These are phyloP conservation scores for Drosophila novamexicana DNA, from an alignment of 1,140 invertebrate genomes.

Conservation along the genomic window DNA sequence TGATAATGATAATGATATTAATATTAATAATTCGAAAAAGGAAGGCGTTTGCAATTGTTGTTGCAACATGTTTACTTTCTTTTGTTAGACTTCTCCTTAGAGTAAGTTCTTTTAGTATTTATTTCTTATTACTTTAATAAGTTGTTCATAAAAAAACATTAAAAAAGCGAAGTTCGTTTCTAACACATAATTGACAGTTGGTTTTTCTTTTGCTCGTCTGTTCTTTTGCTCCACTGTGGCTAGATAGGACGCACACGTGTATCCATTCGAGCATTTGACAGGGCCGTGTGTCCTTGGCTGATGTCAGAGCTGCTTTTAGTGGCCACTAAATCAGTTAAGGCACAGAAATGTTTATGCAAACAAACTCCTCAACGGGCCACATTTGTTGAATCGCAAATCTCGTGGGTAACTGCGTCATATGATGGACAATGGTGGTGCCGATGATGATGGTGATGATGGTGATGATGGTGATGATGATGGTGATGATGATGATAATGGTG, in stretches of 20 bases:
- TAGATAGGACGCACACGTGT: slow-evolving; percentile 47
- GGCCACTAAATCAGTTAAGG: slow-evolving; percentile 65
- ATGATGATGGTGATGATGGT: not conserved
- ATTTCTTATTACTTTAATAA: too few relatives aligned
- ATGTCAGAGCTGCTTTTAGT: slow-evolving; percentile 76
- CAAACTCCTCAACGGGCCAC: slow-evolving; percentile 34
- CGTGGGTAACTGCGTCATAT: slow-evolving; percentile 24
- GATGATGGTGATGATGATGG: not conserved
- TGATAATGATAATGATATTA: too few relatives aligned
- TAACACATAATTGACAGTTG: too few relatives aligned
- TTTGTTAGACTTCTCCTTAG: too few relatives aligned
- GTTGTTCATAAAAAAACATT: too few relatives aligned
- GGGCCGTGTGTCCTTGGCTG: slow-evolving; percentile 59
- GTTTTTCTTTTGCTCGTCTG: too few relatives aligned
- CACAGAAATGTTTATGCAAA: slow-evolving; percentile 53
- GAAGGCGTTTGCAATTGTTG: too few relatives aligned
- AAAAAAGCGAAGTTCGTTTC: too few relatives aligned
- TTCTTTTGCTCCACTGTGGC: slow-evolving; percentile 29
- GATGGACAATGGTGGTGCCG: not conserved
- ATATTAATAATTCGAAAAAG: too few relatives aligned
- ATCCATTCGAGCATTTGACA: slow-evolving; percentile 51
- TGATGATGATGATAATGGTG: not conserved
- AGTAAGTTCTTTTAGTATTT: too few relatives aligned
- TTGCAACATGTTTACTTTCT: too few relatives aligned
- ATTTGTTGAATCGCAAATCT: not conserved